Conservation (phyloP, 2,888 invertebrate species). For the Dryococelus australis region DNA sequence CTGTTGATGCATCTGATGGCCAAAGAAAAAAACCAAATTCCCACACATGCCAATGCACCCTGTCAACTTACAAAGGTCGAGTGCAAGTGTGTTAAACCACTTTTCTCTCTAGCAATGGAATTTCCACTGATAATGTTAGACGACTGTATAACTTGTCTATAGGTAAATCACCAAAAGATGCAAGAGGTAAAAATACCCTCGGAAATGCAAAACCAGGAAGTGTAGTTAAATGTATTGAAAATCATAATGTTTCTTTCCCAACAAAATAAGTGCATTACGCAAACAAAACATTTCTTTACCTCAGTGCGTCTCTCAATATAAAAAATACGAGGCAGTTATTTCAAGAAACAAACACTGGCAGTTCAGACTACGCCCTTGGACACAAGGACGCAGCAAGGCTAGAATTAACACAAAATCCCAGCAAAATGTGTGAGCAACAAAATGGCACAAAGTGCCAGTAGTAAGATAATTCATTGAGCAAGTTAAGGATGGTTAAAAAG, state of each 20-base stretch:
- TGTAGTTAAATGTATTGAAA: too few species aligned
- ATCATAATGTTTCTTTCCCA: not conserved
- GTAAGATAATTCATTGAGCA: too few species aligned
- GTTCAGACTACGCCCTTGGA: too few species aligned
- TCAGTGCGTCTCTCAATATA: not conserved
- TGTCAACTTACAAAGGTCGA: not conserved
- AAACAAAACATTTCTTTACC: not conserved
- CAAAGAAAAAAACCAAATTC: not conserved
- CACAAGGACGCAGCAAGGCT: too few species aligned
- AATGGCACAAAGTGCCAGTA: too few species aligned
- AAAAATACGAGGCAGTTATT: not conserved
- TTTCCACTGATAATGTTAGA: not conserved
- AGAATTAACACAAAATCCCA: too few species aligned
- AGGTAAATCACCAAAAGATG: slow-evolving; percentile 1
- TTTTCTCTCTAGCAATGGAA: not conserved
- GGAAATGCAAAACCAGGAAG: not conserved
- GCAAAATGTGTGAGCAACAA: too few species aligned
- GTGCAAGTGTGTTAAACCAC: not conserved
- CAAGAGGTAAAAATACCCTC: not conserved
- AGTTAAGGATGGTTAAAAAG: too few species aligned
- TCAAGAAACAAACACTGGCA: not conserved
- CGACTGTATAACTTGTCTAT: not conserved
- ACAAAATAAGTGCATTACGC: not conserved
- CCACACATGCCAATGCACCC: not conserved
- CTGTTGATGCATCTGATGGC: not conserved